phyloP scores from a whole-genome alignment of 2,113 vertebrate genomes.

The Pachypanchax playfairii region DNA sequence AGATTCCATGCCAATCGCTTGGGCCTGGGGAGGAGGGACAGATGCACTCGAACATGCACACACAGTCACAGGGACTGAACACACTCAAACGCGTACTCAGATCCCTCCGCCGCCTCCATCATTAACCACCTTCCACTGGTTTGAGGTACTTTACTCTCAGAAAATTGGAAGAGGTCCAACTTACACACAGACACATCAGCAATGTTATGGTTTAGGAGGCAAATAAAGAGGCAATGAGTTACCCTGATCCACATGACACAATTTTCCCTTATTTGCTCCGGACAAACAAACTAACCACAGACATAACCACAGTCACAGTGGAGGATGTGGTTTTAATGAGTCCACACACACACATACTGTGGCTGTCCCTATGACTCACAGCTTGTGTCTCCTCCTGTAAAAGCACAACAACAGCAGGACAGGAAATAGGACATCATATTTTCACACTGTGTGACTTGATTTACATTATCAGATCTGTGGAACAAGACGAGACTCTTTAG shows the following conservation, averaged over 20 bases:
- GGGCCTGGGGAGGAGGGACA: slow-evolving; percentile 82
- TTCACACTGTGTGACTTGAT: slow-evolving; percentile 20
- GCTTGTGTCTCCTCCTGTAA: slow-evolving; percentile 58
- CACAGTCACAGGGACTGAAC: slow-evolving; percentile 35
- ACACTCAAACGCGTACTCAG: slow-evolving; percentile 24
- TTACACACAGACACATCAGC: slow-evolving; percentile 15
- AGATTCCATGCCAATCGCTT: slow-evolving; percentile 87
- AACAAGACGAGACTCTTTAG: slow-evolving; percentile 37
- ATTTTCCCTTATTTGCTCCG: slow-evolving; percentile 32
- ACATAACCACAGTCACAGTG: slow-evolving; percentile 42
- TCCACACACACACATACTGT: slow-evolving; percentile 45
- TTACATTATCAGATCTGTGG: slow-evolving; percentile 54
- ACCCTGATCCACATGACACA: slow-evolving; percentile 33
- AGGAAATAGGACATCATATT: slow-evolving; percentile 51
- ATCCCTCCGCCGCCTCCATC: slow-evolving; percentile 12
- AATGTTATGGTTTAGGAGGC: slow-evolving; percentile 18
- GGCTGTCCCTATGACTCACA: slow-evolving; percentile 45
- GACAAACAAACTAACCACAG: slow-evolving; percentile 50
- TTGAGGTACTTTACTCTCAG: slow-evolving; percentile 34
- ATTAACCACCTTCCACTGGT: slow-evolving; percentile 45
- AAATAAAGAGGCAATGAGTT: slow-evolving; percentile 32
- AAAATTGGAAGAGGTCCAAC: slow-evolving; percentile 33
- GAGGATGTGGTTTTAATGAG: slow-evolving; percentile 41
- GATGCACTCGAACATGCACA: slow-evolving; percentile 68
- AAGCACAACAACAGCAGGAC: slow-evolving; percentile 49